phyloP scores from a whole-genome alignment of 2,113 vertebrate genomes.

The Nannobrachium achirus region DNA sequence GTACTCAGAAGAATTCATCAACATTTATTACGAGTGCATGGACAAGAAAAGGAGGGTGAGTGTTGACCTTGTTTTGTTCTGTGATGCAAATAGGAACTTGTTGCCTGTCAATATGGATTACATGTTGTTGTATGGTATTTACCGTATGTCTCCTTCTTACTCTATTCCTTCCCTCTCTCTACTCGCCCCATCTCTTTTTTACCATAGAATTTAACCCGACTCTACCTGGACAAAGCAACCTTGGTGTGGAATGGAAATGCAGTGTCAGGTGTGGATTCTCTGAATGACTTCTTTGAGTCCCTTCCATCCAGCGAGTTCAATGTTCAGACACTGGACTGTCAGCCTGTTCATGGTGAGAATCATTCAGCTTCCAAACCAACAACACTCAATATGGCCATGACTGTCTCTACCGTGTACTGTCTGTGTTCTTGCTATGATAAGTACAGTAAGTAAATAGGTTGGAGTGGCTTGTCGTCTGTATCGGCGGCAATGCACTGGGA shows the following conservation, averaged over 20 bases:
- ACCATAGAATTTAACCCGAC: conserved; percentile 85
- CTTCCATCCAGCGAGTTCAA: conserved; percentile 96
- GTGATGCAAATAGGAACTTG: too few species aligned
- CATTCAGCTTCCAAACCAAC: too few species aligned
- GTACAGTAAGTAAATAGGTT: too few species aligned
- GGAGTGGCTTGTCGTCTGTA: too few species aligned
- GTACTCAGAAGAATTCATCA: conserved; percentile 96
- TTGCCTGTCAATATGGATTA: too few species aligned
- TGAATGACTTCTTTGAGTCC: conserved; percentile 94
- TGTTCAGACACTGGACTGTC: conserved; percentile 91
- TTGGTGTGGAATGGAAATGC: conserved; percentile 98
- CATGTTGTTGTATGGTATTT: too few species aligned
- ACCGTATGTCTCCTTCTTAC: too few species aligned
- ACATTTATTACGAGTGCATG: conserved; percentile 97
- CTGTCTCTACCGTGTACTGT: too few species aligned
- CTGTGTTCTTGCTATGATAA: too few species aligned
- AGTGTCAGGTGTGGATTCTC: conserved; percentile 88
- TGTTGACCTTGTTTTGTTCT: not conserved
- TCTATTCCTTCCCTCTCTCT: too few species aligned
- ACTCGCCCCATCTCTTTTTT: not conserved
- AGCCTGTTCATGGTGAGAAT: conserved; percentile 91
- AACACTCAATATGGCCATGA: too few species aligned
- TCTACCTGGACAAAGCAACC: conserved; percentile 94
- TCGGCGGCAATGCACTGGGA: too few species aligned
- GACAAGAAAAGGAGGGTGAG: conserved; percentile 94